Evolutionary conservation across 2,888 invertebrate genomes (phyloP), one percentile per base, ranked within the genome.

Genomic region (Cephus pulcher): DNA sequence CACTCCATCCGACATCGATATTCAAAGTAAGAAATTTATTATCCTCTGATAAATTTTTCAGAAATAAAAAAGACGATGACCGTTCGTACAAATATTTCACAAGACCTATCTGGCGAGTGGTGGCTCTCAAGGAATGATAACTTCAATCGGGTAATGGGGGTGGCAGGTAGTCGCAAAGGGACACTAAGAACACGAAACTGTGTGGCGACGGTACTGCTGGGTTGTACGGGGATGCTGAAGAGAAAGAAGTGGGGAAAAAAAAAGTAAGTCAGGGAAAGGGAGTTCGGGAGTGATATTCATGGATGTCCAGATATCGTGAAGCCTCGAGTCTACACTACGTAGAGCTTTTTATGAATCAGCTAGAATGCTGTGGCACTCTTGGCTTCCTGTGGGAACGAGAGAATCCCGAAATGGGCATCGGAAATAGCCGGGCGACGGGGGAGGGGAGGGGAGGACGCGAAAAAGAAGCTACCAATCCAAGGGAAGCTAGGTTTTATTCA

Each of bases 401-500:
- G 56, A 56, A 9, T 56, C 9, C 9, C 23, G 23, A 23, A 56
- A 56, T 56, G 23, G 9, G 23, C 9, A 56, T 56, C 23, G 56
- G 71, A 71, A 34, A 34, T 71, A 23, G 12, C 12, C 71, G 71
- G 0, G 70, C 0, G 32, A 9, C n/a, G 3, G 1, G 9, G 30
- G 1, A 32, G 3, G 12, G 2, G 70, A 0, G 69, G 4, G 11
- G 11, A 71, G 23, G 32, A 33, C 12, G 34, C 71, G 71, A 32
- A 33, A 71, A 34, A 71, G 71, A 12, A 71, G 12, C 23, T 56
- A 56, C 56, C 56, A 23, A 56, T 9, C 56, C 56, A 56, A 23
- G 23, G 9, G 56, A 56, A 71, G 30, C 74, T 74, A 34, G 76
- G 71, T 81, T 85, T 84, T 82, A 84, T 85, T 84, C 81, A 84